Base-by-base conservation (phyloP, 2,113 vertebrate genomes). In the Peromyscus maniculatus region DNA sequence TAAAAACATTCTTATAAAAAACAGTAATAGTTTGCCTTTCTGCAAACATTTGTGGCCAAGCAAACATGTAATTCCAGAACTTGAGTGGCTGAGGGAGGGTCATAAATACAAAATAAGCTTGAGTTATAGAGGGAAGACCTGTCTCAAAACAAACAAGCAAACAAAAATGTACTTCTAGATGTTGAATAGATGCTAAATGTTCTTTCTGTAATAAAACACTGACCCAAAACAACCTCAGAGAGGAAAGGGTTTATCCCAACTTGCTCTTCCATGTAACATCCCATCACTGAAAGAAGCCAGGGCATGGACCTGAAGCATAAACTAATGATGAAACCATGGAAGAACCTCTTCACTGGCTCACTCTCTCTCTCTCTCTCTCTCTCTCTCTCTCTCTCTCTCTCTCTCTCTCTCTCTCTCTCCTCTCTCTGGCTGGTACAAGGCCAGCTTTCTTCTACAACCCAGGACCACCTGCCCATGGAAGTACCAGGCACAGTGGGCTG, bases 111-210 rank as follows among this genome's bases (percentile, higher is more conserved):
- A 59, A 87, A n/a, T 6, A 36, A 26, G 3, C 21, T 24, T 33
- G 28, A 10, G 15, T 64, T 49, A 67, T 12, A 87, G 15, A 36
- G 2, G 31, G 11, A 87, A 67, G 0, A 17, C 31, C 31, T 69
- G 31, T 22, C 43, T 69, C 10, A 11, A 52, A 69, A 28, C 31
- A 64, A 84, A 64, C 11, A 67, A 22, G 5, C 33, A 82, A 82
- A 52, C 19, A 86, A 62, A 89, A 75, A 95, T 67, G 88, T 66
- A n/a, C 8, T 80, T 64, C 8, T 82, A 89, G 57, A 52, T 95
- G 84, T 66, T 87, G 49, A 92, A 26, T 75, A 87, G 24, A 69
- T 55, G 87, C 33, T 24, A 87, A 89, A 46, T 28, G 57, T 28
- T 84, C 59, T 84, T 84, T 24, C 59, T 31, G 24, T 64, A 26